These are phyloP conservation scores for Gymnopithys bicolor DNA, from an alignment of 2,797 vertebrate species.

Conservation along the genomic window DNA sequence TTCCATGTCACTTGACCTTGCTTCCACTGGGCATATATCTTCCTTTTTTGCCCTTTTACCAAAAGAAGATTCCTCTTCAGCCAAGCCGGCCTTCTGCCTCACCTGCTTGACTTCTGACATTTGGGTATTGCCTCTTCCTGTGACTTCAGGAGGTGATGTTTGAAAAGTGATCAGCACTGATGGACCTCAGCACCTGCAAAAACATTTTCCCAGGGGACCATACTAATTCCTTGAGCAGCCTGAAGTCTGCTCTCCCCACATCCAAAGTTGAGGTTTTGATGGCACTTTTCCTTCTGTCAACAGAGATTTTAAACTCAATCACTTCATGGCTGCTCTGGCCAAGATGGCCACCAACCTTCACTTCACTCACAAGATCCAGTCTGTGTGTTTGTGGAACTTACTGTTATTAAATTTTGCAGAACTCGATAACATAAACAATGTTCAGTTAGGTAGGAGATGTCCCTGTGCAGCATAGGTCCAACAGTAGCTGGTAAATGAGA, in stretches of 20 bases:
- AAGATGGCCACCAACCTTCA: background rate
- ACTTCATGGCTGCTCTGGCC: background rate
- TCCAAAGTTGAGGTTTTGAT: background rate
- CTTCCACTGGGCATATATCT: background rate
- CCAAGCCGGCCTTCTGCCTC: background rate
- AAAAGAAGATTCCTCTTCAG: background rate
- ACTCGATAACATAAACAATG: background rate
- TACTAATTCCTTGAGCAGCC: background rate
- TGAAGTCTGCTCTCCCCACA: background rate
- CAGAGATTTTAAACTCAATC: background rate
- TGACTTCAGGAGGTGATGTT: background rate
- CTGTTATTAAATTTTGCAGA: background rate
- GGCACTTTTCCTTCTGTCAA: background rate
- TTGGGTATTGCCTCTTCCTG: background rate
- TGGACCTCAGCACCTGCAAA: background rate
- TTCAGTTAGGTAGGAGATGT: background rate
- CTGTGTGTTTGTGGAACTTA: background rate
- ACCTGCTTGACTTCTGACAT: background rate
- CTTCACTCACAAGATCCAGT: background rate
- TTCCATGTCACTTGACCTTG: background rate
- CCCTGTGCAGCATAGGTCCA: background rate
- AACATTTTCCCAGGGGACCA: background rate
- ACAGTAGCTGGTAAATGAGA: background rate
- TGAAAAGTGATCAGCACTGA: background rate
- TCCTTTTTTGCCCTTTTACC: background rate